Evolutionary conservation across 1,140 invertebrate species (phyloP).

Genomic region (Lasioglossum baleicum): DNA sequence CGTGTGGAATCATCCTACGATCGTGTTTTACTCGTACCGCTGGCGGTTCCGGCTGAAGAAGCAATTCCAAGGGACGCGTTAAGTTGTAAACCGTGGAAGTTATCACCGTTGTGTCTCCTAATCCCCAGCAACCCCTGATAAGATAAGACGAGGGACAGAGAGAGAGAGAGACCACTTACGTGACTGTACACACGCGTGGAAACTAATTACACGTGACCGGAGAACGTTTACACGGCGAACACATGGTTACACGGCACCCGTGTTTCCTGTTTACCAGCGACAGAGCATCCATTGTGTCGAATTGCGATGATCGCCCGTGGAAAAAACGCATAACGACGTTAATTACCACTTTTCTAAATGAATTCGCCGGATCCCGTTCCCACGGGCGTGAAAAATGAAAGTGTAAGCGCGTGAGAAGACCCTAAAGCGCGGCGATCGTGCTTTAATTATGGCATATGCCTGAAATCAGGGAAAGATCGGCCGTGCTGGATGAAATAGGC

Average conservation of each 20-base stretch:
- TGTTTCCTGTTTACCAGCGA: constrained; percentile 42
- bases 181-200: constrained; percentile 25
- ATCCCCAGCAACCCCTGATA: constrained; percentile 54
- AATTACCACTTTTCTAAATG: constrained; percentile 25
- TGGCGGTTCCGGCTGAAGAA: constrained; percentile 47
- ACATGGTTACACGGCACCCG: constrained; percentile 30
- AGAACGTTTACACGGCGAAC: constrained; percentile 29
- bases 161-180: constrained; percentile 30
- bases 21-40: background rate
- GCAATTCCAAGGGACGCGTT: constrained; percentile 68
- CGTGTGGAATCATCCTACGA: background rate
- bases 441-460: constrained; percentile 8
- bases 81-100: constrained; percentile 50
- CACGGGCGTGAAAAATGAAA: constrained; percentile 7
- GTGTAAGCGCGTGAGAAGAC: constrained; percentile 12
- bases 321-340: background rate
- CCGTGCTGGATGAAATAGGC: no score
- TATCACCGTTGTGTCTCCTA: constrained; percentile 55
- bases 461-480: background rate
- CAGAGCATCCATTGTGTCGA: background rate
- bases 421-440: constrained; percentile 18
- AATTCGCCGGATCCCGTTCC: constrained; percentile 8
- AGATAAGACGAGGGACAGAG: constrained; percentile 61
- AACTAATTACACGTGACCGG: constrained; percentile 45
- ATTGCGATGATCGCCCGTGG: constrained; percentile 13